phyloP scores from a whole-genome alignment of 1,140 invertebrate species.

The Cepaea nemoralis region DNA sequence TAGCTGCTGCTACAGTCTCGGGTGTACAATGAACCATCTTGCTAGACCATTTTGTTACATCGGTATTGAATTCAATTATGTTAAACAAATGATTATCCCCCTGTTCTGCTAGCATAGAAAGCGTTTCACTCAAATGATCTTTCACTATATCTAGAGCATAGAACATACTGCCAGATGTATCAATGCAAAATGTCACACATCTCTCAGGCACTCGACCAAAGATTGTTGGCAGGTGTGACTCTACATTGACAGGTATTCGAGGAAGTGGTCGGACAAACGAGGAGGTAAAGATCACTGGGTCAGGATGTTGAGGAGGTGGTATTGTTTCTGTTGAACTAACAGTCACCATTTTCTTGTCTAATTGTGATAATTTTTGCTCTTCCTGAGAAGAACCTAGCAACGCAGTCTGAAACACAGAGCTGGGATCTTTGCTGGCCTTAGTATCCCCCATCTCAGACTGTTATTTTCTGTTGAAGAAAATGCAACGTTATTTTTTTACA shows the following conservation, averaged over 20 bases:
- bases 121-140: constrained; percentile 68
- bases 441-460: too few relatives aligned
- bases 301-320: not conserved
- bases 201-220: constrained; percentile 66
- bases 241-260: constrained; percentile 14
- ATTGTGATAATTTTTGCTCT: too few relatives aligned
- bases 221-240: constrained; percentile 58
- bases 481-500: too few relatives aligned
- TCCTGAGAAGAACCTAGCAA: too few relatives aligned
- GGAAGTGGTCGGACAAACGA: not conserved
- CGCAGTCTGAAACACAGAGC: too few relatives aligned
- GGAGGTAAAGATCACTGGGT: not conserved
- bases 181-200: constrained; percentile 70
- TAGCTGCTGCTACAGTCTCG: constrained; percentile 67
- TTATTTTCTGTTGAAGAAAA: too few relatives aligned
- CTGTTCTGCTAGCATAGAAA: constrained; percentile 59
- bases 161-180: constrained; percentile 72
- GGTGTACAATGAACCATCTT: constrained; percentile 70
- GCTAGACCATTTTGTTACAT: constrained; percentile 70
- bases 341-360: not conserved
- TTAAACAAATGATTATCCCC: constrained; percentile 63
- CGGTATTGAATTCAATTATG: constrained; percentile 70
- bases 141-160: constrained; percentile 66
- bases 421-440: too few relatives aligned
- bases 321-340: not conserved